These are phyloP conservation scores for Rhadinocentrus ornatus DNA, from an alignment of 2,797 vertebrate genomes.

Conservation along the genomic window DNA sequence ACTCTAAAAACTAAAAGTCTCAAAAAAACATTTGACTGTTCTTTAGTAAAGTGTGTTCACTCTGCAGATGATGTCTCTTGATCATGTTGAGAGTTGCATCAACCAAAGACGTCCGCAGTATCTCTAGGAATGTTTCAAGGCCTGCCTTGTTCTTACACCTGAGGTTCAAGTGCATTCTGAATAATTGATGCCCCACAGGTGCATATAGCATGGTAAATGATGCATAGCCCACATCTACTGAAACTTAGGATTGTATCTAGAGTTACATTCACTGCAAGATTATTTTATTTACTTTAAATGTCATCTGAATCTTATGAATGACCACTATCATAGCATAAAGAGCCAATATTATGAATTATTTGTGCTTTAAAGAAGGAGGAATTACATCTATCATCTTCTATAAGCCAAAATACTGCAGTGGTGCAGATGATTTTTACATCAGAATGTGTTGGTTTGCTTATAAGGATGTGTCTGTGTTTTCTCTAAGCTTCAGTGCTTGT, in stretches of 20 bases:
- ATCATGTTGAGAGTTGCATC: conserved; percentile 69
- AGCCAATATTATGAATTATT: conserved; percentile 3
- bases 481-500: conserved; percentile 23
- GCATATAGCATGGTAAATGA: conserved; percentile 63
- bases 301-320: conserved; percentile 4
- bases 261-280: conserved; percentile 20
- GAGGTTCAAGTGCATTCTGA: conserved; percentile 65
- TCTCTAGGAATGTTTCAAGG: conserved; percentile 65
- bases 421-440: conserved; percentile 65
- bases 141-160: conserved; percentile 60
- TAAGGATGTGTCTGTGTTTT: conserved; percentile 27
- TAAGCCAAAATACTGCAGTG: conserved; percentile 50
- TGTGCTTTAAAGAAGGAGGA: conserved; percentile 22
- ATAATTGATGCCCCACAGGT: conserved; percentile 76
- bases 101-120: conserved; percentile 57
- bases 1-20: conserved; percentile 42
- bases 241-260: conserved; percentile 33
- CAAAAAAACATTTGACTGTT: conserved; percentile 58
- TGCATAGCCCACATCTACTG: conserved; percentile 56
- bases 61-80: conserved; percentile 58
- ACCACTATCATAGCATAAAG: conserved; percentile 6
- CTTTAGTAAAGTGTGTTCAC: conserved; percentile 49
- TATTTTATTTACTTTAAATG: conserved; percentile 14
- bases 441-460: conserved; percentile 39
- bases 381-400: conserved; percentile 29